These are phyloP conservation scores for Molossus alvarezi DNA, from an alignment of 2,797 vertebrate genomes.

Conservation along the genomic window DNA sequence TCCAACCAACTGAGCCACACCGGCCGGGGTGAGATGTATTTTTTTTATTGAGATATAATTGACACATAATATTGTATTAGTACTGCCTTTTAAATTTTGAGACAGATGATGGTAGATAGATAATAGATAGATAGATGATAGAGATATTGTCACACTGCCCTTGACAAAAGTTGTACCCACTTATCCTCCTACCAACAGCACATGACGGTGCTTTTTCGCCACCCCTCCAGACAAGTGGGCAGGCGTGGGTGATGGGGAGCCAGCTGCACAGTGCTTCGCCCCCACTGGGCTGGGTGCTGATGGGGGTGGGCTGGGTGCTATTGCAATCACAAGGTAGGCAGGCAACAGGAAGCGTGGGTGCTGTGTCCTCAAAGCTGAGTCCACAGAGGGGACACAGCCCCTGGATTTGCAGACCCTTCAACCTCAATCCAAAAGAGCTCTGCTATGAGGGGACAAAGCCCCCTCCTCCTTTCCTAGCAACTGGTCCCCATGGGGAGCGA, in stretches of 20 bases:
- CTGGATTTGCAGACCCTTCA: neutral
- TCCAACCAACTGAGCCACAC: neutral
- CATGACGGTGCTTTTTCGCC: neutral
- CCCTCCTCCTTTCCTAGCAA: neutral
- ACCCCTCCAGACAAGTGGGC: neutral
- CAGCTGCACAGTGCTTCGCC: neutral
- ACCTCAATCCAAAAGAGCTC: neutral
- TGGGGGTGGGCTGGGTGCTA: constrained; percentile 7
- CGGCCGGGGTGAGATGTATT: neutral
- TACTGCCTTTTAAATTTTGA: neutral
- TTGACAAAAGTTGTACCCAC: neutral
- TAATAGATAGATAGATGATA: too few relatives aligned
- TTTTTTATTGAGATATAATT: neutral
- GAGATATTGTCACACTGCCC: neutral
- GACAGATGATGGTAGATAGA: neutral
- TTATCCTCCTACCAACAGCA: neutral
- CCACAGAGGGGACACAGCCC: neutral
- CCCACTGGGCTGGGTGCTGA: neutral
- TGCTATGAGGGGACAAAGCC: neutral
- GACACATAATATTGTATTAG: neutral
- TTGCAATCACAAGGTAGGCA: neutral
- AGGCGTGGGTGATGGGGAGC: neutral
- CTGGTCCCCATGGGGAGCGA: neutral
- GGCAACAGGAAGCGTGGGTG: constrained; percentile 61
- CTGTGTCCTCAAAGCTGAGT: neutral